phyloP scores from a whole-genome alignment of 2,113 vertebrate genomes.

The Apistogramma diplotaenia region DNA sequence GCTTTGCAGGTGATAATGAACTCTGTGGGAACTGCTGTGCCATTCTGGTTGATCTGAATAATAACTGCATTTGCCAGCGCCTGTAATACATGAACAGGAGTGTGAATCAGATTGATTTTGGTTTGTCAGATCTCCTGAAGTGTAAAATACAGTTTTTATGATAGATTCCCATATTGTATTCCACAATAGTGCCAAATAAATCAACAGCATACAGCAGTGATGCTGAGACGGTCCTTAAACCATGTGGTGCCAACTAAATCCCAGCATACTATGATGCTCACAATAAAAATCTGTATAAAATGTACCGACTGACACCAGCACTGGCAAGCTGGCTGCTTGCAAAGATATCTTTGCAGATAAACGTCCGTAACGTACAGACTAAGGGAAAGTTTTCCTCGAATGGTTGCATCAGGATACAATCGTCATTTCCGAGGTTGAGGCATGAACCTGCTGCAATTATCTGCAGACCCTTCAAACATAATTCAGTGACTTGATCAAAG shows the following conservation, averaged over 20 bases:
- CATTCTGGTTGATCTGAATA: neutral
- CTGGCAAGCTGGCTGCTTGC: neutral
- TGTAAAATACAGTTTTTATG: neutral
- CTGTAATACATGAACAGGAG: neutral
- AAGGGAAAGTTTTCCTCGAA: neutral
- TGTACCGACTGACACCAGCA: too few species aligned
- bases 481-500: conserved; percentile 39
- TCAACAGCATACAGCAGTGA: neutral
- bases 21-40: neutral
- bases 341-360: neutral
- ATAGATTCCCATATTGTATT: too few species aligned
- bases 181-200: neutral
- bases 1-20: conserved; percentile 29
- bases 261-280: neutral
- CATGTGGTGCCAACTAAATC: neutral
- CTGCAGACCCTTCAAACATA: conserved; percentile 14
- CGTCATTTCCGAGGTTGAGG: neutral
- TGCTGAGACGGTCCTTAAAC: neutral
- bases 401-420: neutral
- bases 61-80: neutral
- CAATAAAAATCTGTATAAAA: too few species aligned
- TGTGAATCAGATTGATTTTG: neutral
- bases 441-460: neutral
- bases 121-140: neutral
- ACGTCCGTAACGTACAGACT: neutral